These are phyloP conservation scores for Idaea aversata DNA, from an alignment of 2,888 invertebrate species.

Conservation along the genomic window DNA sequence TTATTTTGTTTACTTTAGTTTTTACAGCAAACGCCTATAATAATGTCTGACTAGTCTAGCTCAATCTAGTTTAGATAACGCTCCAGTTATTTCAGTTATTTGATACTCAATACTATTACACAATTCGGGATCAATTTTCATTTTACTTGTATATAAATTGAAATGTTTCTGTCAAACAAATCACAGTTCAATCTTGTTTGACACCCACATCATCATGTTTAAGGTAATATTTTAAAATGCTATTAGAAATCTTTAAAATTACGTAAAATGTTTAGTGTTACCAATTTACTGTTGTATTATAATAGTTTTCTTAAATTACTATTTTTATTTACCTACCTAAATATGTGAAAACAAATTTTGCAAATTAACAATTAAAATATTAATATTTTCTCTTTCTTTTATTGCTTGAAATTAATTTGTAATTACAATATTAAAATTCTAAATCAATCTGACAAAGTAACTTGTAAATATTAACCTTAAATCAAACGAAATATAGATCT, in stretches of 20 bases:
- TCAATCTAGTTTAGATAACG: conserved; percentile 33
- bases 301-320: too few species aligned
- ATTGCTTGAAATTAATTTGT: neutral
- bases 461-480: neutral
- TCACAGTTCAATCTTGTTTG: conserved; percentile 45
- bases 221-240: conserved; percentile 38
- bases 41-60: conserved; percentile 11
- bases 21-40: too few species aligned
- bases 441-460: neutral
- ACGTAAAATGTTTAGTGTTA: neutral
- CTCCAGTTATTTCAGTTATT: conserved; percentile 54
- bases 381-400: neutral
- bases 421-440: neutral
- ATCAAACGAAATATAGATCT: neutral
- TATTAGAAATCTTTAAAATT: neutral
- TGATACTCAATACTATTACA: conserved; percentile 60
- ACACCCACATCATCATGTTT: conserved; percentile 44
- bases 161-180: conserved; percentile 32
- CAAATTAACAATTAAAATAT: too few species aligned
- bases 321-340: too few species aligned
- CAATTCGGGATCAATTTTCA: conserved; percentile 66
- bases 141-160: conserved; percentile 68
- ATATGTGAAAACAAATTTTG: too few species aligned
- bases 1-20: too few species aligned
- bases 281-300: neutral